phyloP scores from a whole-genome alignment of 2,797 vertebrate genomes.

The Sandelia bainsii region DNA sequence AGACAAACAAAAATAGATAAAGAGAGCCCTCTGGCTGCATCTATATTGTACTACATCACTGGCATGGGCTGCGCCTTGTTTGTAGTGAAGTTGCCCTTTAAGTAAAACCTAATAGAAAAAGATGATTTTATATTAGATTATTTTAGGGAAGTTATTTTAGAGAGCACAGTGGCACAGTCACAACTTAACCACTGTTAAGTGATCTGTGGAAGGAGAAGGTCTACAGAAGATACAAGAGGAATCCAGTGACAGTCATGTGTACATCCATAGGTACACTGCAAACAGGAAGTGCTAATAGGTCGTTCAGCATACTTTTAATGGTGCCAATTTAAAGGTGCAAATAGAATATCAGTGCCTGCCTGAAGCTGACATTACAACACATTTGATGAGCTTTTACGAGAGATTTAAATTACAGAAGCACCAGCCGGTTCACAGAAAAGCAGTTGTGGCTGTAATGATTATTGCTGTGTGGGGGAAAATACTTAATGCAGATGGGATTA shows the following conservation, averaged over 20 bases:
- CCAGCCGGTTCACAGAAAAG: neutral
- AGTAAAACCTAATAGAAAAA: neutral
- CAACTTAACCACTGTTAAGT: no score
- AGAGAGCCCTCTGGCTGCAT: conserved; percentile 31
- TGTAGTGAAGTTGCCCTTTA: neutral
- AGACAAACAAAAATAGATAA: neutral
- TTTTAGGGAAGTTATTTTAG: no score
- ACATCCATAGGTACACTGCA: neutral
- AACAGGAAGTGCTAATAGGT: neutral
- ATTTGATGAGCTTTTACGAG: neutral
- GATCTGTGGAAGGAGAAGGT: no score
- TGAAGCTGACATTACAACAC: neutral
- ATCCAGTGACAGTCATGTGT: neutral
- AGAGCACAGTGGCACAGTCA: no score
- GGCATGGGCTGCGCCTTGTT: neutral
- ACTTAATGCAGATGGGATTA: neutral
- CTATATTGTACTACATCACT: neutral
- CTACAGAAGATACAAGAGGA: no score
- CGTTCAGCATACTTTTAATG: neutral
- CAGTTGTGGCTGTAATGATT: neutral
- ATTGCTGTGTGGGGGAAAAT: neutral
- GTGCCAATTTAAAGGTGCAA: neutral
- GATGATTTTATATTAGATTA: no score
- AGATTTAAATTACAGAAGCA: neutral
- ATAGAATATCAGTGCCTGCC: neutral